These are phyloP conservation scores for Chrysomela aeneicollis DNA, from an alignment of 2,888 invertebrate species.

Conservation along the genomic window DNA sequence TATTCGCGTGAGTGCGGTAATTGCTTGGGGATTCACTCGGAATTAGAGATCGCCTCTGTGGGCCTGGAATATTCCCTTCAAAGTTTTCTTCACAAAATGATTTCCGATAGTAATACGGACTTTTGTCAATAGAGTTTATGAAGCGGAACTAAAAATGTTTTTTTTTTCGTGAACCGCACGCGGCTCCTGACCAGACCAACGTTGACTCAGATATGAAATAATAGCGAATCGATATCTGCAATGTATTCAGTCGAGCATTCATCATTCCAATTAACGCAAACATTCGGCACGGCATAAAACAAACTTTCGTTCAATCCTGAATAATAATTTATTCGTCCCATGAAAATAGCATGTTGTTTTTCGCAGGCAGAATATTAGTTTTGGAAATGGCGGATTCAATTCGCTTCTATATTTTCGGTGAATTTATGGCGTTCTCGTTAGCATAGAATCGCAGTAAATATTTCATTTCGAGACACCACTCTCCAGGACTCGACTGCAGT, in stretches of 20 bases:
- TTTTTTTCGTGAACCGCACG: too few species aligned
- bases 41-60: too few species aligned
- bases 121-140: too few species aligned
- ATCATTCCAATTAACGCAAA: conserved; percentile 26
- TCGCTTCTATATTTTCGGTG: conserved; percentile 15
- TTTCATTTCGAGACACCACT: conserved; percentile 29
- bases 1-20: too few species aligned
- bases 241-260: conserved; percentile 3
- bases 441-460: conserved; percentile 33
- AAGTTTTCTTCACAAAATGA: too few species aligned
- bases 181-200: too few species aligned
- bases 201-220: too few species aligned
- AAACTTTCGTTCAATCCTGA: conserved; percentile 21
- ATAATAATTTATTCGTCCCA: conserved; percentile 17
- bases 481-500: conserved; percentile 18
- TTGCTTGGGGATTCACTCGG: too few species aligned
- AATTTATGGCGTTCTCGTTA: conserved; percentile 32
- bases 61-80: too few species aligned
- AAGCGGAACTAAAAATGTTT: too few species aligned
- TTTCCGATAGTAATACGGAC: too few species aligned
- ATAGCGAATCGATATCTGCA: neutral
- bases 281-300: conserved; percentile 22
- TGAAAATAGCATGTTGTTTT: neutral
- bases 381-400: conserved; percentile 17
- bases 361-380: conserved; percentile 7